A percentile compares a stretch with the other conserved stretches of the same genome.
Conservation (phyloP, 2,113 vertebrate genomes). For the Maccullochella peelii region DNA sequence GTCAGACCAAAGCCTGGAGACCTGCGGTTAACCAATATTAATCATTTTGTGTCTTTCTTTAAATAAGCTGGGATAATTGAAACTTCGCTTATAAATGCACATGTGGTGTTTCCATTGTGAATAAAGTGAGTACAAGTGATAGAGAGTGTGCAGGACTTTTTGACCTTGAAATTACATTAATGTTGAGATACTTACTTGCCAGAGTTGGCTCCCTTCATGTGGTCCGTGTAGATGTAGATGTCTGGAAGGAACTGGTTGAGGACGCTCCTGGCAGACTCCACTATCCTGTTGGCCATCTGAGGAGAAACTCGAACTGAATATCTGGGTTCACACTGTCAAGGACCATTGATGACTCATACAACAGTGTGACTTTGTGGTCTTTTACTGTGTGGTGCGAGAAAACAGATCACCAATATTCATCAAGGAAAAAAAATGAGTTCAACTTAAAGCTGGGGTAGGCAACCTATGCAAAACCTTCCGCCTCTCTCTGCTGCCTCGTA, state of each 20-base stretch:
- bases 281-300: constrained; percentile 96
- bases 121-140: background rate
- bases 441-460: background rate
- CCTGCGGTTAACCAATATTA: constrained; percentile 72
- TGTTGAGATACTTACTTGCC: constrained; percentile 90
- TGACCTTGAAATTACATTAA: background rate
- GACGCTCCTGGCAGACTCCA: constrained; percentile 92
- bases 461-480: too few relatives aligned
- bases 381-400: background rate
- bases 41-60: background rate
- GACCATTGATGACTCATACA: background rate
- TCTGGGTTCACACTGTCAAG: constrained; percentile 81
- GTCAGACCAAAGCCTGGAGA: constrained; percentile 96
- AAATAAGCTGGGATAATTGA: background rate
- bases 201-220: constrained; percentile 93
- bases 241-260: constrained; percentile 96
- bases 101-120: background rate
- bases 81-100: background rate
- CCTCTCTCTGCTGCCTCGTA: too few relatives aligned
- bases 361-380: too few relatives aligned
- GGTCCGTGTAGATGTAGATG: constrained; percentile 97
- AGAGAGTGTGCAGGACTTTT: background rate
- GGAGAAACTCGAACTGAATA: constrained; percentile 95
- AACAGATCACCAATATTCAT: background rate
- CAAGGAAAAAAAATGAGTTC: too few relatives aligned